phyloP scores from a whole-genome alignment of 2,888 invertebrate species.

The Noctua janthe region DNA sequence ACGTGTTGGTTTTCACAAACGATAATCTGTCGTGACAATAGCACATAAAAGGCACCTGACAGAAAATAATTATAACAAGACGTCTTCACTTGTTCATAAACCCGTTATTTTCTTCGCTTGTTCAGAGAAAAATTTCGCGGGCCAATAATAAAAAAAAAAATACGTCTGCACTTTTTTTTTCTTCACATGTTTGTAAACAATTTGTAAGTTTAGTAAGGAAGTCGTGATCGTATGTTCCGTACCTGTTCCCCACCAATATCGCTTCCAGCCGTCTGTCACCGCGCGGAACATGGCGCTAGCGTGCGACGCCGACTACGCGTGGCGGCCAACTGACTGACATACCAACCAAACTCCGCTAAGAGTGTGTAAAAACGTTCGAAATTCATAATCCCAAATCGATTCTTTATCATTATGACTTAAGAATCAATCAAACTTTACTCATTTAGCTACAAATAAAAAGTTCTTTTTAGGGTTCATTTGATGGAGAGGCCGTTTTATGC shows the following conservation, averaged over 20 bases:
- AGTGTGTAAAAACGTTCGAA: constrained; percentile 70
- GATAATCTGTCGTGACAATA: constrained; percentile 50
- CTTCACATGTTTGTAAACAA: constrained; percentile 71
- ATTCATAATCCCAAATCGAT: constrained; percentile 67
- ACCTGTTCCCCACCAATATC: constrained; percentile 90
- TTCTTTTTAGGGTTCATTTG: constrained; percentile 64
- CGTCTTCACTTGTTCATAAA: constrained; percentile 36
- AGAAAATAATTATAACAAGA: constrained; percentile 39
- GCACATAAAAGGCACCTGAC: constrained; percentile 37
- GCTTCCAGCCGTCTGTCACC: constrained; percentile 87
- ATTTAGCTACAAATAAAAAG: constrained; percentile 50
- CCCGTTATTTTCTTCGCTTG: constrained; percentile 37
- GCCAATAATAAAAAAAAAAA: constrained; percentile 1
- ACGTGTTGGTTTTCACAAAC: constrained; percentile 44
- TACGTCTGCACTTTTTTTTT: constrained; percentile 38
- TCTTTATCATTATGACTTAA: constrained; percentile 40
- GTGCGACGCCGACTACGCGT: constrained; percentile 84
- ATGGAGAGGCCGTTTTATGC: constrained; percentile 71
- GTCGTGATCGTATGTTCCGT: constrained; percentile 84
- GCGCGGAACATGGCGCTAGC: constrained; percentile 86
- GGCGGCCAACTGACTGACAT: constrained; percentile 82
- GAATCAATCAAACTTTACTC: constrained; percentile 49
- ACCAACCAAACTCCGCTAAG: constrained; percentile 65
- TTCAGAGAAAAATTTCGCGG: constrained; percentile 19
- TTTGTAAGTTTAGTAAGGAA: constrained; percentile 81